A percentile compares a stretch with the other conserved stretches of the same genome.
phyloP scores from a whole-genome alignment of 2,797 vertebrate species.

The Sebastes melanostomus region DNA sequence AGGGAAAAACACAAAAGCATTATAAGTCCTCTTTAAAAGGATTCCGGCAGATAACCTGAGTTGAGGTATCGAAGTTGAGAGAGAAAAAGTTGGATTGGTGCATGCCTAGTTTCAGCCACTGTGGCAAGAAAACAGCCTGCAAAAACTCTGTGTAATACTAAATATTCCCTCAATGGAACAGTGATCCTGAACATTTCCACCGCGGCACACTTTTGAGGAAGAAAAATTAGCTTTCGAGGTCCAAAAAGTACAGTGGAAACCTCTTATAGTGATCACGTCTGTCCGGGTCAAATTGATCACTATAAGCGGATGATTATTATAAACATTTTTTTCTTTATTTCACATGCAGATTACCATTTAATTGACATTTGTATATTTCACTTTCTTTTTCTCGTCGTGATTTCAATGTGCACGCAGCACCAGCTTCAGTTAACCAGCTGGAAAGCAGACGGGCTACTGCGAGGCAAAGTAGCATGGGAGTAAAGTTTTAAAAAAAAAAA shows the following conservation, averaged over 20 bases:
- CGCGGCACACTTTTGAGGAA: background rate
- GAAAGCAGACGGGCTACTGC: background rate
- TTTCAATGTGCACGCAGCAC: background rate
- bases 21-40: background rate
- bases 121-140: background rate
- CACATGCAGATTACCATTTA: too few species aligned
- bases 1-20: too few species aligned
- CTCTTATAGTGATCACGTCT: too few species aligned
- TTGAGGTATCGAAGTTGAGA: background rate
- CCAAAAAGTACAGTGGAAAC: background rate
- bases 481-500: too few species aligned
- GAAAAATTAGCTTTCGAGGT: background rate
- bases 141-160: background rate
- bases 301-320: too few species aligned
- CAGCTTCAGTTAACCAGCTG: background rate
- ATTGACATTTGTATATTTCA: too few species aligned
- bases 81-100: background rate
- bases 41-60: background rate
- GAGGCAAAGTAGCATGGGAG: background rate
- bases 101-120: background rate
- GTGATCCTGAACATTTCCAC: background rate
- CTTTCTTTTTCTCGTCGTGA: background rate
- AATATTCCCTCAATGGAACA: background rate
- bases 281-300: too few species aligned
- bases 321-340: too few species aligned